Conservation (phyloP, 2,888 invertebrate genomes). For the Tuta absoluta region DNA sequence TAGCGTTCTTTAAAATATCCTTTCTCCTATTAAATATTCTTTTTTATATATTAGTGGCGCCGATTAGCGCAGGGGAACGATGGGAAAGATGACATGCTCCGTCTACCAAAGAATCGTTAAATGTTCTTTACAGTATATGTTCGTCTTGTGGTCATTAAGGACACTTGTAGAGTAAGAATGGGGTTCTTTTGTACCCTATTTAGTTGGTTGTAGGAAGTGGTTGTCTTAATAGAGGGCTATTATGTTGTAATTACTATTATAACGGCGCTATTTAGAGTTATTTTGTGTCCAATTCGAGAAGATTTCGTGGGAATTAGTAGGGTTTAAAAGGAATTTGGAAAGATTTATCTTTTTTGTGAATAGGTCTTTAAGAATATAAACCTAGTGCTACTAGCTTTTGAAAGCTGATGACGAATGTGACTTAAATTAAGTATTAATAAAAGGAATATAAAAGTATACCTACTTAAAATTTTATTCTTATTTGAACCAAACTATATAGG, state of each 20-base stretch:
- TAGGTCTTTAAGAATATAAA: background rate
- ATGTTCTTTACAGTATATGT: background rate
- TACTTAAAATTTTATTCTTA: no score
- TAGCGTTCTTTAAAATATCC: no score
- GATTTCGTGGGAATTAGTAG: background rate
- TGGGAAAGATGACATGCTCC: constrained; percentile 4
- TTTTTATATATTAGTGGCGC: background rate
- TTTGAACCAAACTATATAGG: no score
- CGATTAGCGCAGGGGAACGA: background rate
- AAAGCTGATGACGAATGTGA: no score
- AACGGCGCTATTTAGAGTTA: background rate
- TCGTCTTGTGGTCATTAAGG: constrained; percentile 15
- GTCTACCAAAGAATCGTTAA: constrained; percentile 8
- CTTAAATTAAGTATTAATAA: no score
- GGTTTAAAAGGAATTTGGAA: background rate
- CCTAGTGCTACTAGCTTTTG: no score
- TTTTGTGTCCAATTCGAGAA: background rate
- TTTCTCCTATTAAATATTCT: background rate
- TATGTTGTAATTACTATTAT: constrained; percentile 8
- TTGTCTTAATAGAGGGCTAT: constrained; percentile 5
- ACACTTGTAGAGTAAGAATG: background rate
- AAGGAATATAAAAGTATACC: no score
- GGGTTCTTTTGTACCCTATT: background rate
- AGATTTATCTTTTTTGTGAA: background rate
- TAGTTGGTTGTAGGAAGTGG: constrained; percentile 11